phyloP scores from a whole-genome alignment of 2,113 vertebrate genomes.

The Upupa epops region DNA sequence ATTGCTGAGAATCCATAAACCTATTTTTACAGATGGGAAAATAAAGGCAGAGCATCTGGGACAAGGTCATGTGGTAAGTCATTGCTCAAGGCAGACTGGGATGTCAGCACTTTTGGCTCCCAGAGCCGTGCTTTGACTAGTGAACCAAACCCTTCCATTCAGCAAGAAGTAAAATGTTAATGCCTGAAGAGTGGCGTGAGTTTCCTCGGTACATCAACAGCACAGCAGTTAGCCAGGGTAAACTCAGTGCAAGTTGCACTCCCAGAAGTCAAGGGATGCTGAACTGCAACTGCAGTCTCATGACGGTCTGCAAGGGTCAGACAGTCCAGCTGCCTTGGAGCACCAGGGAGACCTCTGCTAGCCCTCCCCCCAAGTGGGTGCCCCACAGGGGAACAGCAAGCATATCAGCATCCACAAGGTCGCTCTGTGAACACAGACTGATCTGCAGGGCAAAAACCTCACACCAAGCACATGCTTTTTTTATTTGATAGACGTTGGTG shows the following conservation, averaged over 20 bases:
- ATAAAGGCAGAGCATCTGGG: slow-evolving; percentile 4
- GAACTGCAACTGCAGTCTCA: background rate
- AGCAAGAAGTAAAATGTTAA: background rate
- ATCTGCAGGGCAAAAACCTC: background rate
- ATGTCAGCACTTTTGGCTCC: slow-evolving; percentile 36
- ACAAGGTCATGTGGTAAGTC: slow-evolving; percentile 13
- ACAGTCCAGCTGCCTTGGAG: background rate
- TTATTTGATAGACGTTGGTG: background rate
- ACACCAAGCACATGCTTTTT: background rate
- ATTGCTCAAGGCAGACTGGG: slow-evolving; percentile 7
- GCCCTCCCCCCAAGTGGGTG: background rate
- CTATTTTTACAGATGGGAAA: background rate
- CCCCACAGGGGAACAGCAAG: background rate
- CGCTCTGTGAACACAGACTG: background rate
- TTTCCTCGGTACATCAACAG: background rate
- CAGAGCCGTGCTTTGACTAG: background rate
- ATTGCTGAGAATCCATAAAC: background rate
- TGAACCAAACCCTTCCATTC: slow-evolving; percentile 32
- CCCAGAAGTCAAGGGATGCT: background rate
- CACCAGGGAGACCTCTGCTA: background rate
- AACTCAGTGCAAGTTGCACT: background rate
- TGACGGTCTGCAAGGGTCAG: background rate
- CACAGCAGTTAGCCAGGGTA: background rate
- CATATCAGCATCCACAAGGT: background rate
- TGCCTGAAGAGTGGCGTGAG: background rate